Evolutionary conservation across 2,888 invertebrate species (phyloP).

Genomic region (Leptinotarsa tumamoca): DNA sequence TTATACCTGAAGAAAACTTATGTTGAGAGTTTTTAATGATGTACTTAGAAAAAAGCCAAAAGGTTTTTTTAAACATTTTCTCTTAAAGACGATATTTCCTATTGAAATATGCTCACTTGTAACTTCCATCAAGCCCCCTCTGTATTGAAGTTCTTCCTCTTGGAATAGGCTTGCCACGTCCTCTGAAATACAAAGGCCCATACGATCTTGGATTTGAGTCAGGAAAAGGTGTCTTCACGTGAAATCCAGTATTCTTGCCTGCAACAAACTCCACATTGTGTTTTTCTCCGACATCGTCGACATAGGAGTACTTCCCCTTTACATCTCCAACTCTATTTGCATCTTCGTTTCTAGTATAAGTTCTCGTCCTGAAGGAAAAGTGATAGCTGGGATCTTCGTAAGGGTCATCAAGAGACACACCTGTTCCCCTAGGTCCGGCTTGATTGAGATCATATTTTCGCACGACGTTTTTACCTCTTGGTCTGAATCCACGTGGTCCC

Average conservation of each 20-base stretch:
- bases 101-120: constrained; percentile 68
- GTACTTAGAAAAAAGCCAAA: too few relatives aligned
- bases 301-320: constrained; percentile 75
- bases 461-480: constrained; percentile 80
- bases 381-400: constrained; percentile 82
- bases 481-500: constrained; percentile 83
- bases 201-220: constrained; percentile 77
- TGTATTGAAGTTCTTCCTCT: constrained; percentile 80
- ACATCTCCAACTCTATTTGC: constrained; percentile 62
- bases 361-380: constrained; percentile 76
- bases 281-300: constrained; percentile 81
- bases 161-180: constrained; percentile 73
- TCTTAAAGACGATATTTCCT: too few relatives aligned
- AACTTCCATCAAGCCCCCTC: constrained; percentile 79
- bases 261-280: constrained; percentile 83
- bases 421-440: constrained; percentile 72
- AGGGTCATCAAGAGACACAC: constrained; percentile 78
- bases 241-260: constrained; percentile 81
- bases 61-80: too few relatives aligned
- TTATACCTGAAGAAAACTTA: too few relatives aligned
- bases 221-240: constrained; percentile 77
- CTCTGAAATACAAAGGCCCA: constrained; percentile 73
- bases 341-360: constrained; percentile 75
- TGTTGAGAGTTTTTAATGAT: too few relatives aligned
- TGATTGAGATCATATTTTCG: constrained; percentile 80